Conservation (phyloP, 2,797 vertebrate genomes). For the Huso huso region DNA sequence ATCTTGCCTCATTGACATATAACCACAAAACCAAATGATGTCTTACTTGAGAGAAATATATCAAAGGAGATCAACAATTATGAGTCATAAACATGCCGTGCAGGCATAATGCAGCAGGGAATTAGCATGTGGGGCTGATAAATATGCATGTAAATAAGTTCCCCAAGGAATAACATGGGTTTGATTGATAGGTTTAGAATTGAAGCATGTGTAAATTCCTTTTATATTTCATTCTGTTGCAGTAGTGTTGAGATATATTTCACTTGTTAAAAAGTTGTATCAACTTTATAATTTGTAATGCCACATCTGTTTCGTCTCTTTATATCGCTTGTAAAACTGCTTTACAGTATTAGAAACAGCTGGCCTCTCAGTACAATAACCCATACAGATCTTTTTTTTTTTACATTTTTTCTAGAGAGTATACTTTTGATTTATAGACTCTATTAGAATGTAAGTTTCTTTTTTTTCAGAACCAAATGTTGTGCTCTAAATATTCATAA, state of each 20-base stretch:
- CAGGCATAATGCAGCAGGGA: constrained; percentile 95
- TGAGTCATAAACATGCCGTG: constrained; percentile 99
- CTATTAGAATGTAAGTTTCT: constrained; percentile 78
- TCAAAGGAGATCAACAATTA: constrained; percentile 99
- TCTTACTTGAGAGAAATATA: constrained; percentile 98
- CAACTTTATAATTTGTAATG: constrained; percentile 99
- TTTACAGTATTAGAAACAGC: constrained; percentile 87
- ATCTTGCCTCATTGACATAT: constrained; percentile 92
- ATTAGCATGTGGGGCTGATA: constrained; percentile 99
- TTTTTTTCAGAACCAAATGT: constrained; percentile 67
- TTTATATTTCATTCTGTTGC: constrained; percentile 89
- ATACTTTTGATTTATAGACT: constrained; percentile 73
- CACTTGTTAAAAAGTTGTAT: constrained; percentile 99
- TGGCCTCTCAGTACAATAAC: constrained; percentile 69
- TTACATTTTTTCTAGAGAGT: constrained; percentile 56
- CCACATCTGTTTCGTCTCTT: constrained; percentile 91
- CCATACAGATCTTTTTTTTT: constrained; percentile 68
- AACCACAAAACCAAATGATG: constrained; percentile 97
- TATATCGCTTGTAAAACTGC: constrained; percentile 84
- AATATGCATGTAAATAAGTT: constrained; percentile 99
- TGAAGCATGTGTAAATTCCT: constrained; percentile 99
- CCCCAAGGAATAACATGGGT: constrained; percentile 96
- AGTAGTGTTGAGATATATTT: constrained; percentile 84
- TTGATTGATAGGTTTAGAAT: constrained; percentile 99
- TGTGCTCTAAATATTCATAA: constrained; percentile 69